Evolutionary conservation across 2,888 invertebrate species (phyloP), one percentile per base, ranked within the genome.

Genomic region (Encarsia formosa): DNA sequence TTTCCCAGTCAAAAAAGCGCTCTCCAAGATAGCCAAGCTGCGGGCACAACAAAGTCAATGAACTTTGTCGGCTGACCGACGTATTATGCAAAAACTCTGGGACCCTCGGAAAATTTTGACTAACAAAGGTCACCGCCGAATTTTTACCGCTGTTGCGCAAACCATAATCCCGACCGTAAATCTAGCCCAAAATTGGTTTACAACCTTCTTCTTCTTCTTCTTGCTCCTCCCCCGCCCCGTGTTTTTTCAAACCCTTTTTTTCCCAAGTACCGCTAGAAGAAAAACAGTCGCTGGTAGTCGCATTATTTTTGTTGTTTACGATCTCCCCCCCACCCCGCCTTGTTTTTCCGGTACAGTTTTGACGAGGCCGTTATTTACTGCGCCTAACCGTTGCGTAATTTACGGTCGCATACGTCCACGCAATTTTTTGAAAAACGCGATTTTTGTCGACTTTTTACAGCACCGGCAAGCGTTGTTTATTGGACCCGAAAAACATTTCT

Each of bases 171-270:
- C 4, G 44, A 47, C 40, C 43, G 18, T 67, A 67, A 68, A 68
- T 68, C 67, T 65, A 47, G 58, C 5, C 34, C 18, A 51, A 63
- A 67, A 62, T 64, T 63, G 48, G 58, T 67, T 67, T 66, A 66
- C 59, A 46, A 59, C 59, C 57, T 54, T 59, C 57, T 67, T 41
- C 23, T 13, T 24, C 16, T 44, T 43, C 15, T 34, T 34, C 34
- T 9, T 9, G n/a, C 34, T 13, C 13, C 1, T 13, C 34, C 8
- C 13, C 29, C 29, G 13, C 29, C 8, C n/a, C n/a, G n/a, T n/a
- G n/a, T n/a, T n/a, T n/a, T n/a, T n/a, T n/a, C n/a, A n/a, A n/a
- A n/a, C n/a, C n/a, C n/a, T n/a, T n/a, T n/a, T n/a, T n/a, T n/a
- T n/a, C n/a, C n/a, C n/a, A n/a, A n/a, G n/a, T n/a, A n/a, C n/a